phyloP scores from a whole-genome alignment of 2,888 invertebrate species.

The Syrphus vitripennis region DNA sequence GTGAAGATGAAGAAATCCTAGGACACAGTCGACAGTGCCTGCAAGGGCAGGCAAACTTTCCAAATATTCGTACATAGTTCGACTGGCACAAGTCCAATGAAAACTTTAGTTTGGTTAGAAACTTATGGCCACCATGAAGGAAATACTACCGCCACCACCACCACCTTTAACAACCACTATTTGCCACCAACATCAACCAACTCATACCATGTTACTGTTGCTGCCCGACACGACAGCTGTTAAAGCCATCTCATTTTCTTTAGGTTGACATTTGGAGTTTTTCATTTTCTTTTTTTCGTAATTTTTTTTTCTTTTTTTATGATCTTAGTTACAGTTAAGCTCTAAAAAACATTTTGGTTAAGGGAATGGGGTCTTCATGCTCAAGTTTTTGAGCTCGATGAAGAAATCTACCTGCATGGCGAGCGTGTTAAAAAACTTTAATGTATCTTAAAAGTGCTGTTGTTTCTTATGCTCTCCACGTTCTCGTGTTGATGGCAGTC shows the following conservation, averaged over 20 bases:
- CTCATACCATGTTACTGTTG: constrained; percentile 41
- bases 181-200: constrained; percentile 42
- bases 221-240: constrained; percentile 69
- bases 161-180: constrained; percentile 37
- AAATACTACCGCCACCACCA: constrained; percentile 36
- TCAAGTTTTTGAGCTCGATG: neutral
- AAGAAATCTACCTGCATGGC: constrained; percentile 44
- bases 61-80: constrained; percentile 70
- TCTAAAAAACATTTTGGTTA: constrained; percentile 21
- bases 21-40: neutral
- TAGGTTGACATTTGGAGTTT: constrained; percentile 65
- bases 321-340: constrained; percentile 6
- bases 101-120: constrained; percentile 69
- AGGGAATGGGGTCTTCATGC: neutral
- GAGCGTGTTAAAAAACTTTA: constrained; percentile 1
- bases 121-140: constrained; percentile 54
- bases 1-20: constrained; percentile 5
- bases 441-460: constrained; percentile 13
- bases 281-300: constrained; percentile 40
- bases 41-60: constrained; percentile 58
- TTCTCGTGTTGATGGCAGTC: constrained; percentile 7
- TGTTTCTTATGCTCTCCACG: constrained; percentile 45
- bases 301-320: constrained; percentile 13
- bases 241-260: constrained; percentile 68
- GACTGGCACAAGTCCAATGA: constrained; percentile 71